Base-by-base conservation (phyloP, 2,113 vertebrate genomes). In the Gasterosteus nipponicus region DNA sequence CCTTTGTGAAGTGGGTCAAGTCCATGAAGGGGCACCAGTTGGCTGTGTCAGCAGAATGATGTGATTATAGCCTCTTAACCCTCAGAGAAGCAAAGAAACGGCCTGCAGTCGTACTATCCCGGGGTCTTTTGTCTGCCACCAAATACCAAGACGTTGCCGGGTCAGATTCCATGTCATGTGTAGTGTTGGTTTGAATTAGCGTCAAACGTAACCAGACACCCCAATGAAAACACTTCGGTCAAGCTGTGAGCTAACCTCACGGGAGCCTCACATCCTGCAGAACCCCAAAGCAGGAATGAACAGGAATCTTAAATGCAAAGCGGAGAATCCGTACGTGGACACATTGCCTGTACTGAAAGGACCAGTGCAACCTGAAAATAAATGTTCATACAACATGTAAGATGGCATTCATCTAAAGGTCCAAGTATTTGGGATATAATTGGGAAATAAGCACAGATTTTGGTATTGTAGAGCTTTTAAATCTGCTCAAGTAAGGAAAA, bases 61-160 rank as follows among this genome's bases (percentile, higher is more conserved):
- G 72, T 64, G 81, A 88, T 88, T 86, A 85, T 76, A 90, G 81
- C 87, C 79, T 84, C 72, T 89, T 79, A 89, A 87, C 87, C 67
- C 69, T 46, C 3, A 16, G 46, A 82, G 73, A 76, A 77, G 51
- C 51, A 73, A 54, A 60, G 31, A 75, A 74, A 73, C 16, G 51
- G 22, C 62, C 67, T 38, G 61, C 62, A 73, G 62, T 69, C 10
- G 29, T 65, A 71, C 61, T 69, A 79, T 80, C 78, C 78, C 59
- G 68, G 73, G 73, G 82, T 80, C 79, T 56, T 85, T 84, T 86
- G 86, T 85, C 51, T 83, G 64, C 41, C 56, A 62, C 11, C 54
- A 42, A 84, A 81, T 73, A 54, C 68, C 77, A 38, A 88, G 77
- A 87, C 84, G 57, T 89, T 80, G 62, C 62, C 61, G 47, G 78